Conservation (phyloP, 2,113 vertebrate species). For the Megalops atlanticus region DNA sequence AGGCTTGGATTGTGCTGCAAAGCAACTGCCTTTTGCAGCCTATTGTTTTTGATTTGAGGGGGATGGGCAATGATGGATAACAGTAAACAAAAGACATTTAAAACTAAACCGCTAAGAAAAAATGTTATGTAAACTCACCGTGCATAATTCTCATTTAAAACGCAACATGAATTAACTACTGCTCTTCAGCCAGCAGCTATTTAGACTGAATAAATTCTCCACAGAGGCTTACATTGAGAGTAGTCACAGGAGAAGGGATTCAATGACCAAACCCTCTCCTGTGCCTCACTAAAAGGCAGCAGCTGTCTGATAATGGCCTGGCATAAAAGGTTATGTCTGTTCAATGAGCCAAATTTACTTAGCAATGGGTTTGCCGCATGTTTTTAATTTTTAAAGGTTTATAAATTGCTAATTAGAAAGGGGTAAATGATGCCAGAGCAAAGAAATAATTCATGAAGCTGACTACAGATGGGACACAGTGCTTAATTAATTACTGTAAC, state of each 20-base stretch:
- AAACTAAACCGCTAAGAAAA: no score
- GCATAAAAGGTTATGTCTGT: slow-evolving; percentile 29
- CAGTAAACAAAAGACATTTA: no score
- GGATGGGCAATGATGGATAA: no score
- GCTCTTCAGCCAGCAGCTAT: background rate
- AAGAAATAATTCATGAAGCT: slow-evolving; percentile 52
- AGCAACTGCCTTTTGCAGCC: background rate
- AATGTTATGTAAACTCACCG: no score
- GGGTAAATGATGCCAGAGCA: slow-evolving; percentile 33
- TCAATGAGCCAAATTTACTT: slow-evolving; percentile 36
- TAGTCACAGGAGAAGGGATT: background rate
- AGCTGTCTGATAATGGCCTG: slow-evolving; percentile 2
- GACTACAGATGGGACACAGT: slow-evolving; percentile 39
- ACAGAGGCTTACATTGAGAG: slow-evolving; percentile 9
- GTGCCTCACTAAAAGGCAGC: slow-evolving; percentile 15
- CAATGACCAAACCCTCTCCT: background rate
- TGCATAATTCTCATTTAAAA: no score
- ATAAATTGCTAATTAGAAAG: slow-evolving; percentile 48
- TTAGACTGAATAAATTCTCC: background rate
- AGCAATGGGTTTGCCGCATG: slow-evolving; percentile 37
- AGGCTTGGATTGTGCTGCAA: background rate
- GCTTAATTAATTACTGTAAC: slow-evolving; percentile 44
- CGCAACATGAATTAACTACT: background rate
- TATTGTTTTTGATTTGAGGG: background rate
- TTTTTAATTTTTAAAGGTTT: slow-evolving; percentile 50